Percentiles rank a stretch among this genome's conserved stretches.
phyloP scores from a whole-genome alignment of 1,140 invertebrate species.

The Lepidurus packardi region DNA sequence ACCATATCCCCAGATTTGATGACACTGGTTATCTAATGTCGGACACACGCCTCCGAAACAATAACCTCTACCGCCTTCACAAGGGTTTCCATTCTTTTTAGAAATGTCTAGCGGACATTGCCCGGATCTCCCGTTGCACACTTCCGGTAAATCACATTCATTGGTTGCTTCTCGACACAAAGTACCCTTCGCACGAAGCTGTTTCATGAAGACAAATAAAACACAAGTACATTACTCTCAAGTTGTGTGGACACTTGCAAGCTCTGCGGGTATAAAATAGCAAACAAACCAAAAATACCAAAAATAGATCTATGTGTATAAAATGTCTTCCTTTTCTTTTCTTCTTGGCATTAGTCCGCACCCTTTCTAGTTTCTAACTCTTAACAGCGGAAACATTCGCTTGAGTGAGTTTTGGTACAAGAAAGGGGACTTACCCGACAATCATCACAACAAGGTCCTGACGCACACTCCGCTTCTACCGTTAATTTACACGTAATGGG shows the following conservation, averaged over 20 bases:
- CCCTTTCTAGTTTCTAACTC: too few relatives aligned
- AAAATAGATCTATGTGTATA: too few relatives aligned
- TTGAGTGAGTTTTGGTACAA: background rate
- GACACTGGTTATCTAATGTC: conserved; percentile 77
- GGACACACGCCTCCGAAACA: conserved; percentile 90
- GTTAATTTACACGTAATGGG: conserved; percentile 88
- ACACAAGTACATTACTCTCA: background rate
- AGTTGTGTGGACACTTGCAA: background rate
- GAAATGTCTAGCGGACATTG: conserved; percentile 81
- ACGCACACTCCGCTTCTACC: conserved; percentile 83
- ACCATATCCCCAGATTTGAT: conserved; percentile 81
- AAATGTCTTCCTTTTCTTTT: too few relatives aligned
- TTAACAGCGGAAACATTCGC: background rate
- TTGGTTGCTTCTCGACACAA: conserved; percentile 75
- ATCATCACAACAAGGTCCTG: conserved; percentile 83
- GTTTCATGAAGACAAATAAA: conserved; percentile 30
- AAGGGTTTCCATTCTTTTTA: conserved; percentile 84
- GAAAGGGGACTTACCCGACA: conserved; percentile 63
- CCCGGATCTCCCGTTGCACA: conserved; percentile 76
- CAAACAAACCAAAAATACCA: background rate
- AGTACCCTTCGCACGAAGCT: conserved; percentile 68
- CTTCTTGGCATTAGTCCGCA: too few relatives aligned
- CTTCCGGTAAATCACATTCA: conserved; percentile 91
- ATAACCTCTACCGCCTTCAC: conserved; percentile 63
- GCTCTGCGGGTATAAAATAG: background rate